Percentiles rank a stretch among this genome's conserved stretches.
Conservation (phyloP, 2,113 vertebrate genomes). For the Arothron firmamentum region DNA sequence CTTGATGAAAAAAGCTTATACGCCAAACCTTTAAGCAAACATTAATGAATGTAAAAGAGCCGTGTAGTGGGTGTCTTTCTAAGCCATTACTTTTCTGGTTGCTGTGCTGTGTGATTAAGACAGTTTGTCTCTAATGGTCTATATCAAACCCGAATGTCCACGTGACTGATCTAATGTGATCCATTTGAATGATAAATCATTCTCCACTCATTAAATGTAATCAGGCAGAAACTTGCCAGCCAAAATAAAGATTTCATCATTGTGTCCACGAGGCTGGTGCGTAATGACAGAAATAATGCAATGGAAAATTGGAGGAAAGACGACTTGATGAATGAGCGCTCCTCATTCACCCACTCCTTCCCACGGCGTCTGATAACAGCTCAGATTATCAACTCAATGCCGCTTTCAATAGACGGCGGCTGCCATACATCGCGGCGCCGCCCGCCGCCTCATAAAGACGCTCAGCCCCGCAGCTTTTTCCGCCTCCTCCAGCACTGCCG, state of each 20-base stretch:
- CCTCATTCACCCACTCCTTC: constrained; percentile 59
- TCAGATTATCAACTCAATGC: constrained; percentile 50
- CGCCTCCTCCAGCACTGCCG: constrained; percentile 50
- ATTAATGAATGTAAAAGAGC: constrained; percentile 43
- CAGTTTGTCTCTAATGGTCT: constrained; percentile 46
- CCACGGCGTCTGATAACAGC: constrained; percentile 57
- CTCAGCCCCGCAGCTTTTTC: constrained; percentile 47
- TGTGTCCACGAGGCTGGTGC: constrained; percentile 58
- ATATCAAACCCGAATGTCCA: constrained; percentile 48
- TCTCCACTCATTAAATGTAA: constrained; percentile 68
- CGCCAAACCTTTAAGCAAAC: constrained; percentile 22
- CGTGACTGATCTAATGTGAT: constrained; percentile 55
- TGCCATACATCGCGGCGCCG: constrained; percentile 46
- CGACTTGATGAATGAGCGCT: constrained; percentile 67
- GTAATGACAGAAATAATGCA: constrained; percentile 64
- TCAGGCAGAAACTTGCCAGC: constrained; percentile 62
- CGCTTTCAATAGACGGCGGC: constrained; percentile 43
- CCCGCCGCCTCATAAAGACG: constrained; percentile 45
- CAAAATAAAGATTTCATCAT: constrained; percentile 72
- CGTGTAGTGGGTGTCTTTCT: constrained; percentile 28
- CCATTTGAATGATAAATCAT: constrained; percentile 54
- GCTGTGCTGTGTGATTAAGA: constrained; percentile 49
- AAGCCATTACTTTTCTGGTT: constrained; percentile 42
- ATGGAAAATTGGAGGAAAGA: constrained; percentile 63
- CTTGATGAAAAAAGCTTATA: too few species aligned